These are phyloP conservation scores for Australoheros scitulus DNA, from an alignment of 2,113 vertebrate genomes.

Conservation along the genomic window DNA sequence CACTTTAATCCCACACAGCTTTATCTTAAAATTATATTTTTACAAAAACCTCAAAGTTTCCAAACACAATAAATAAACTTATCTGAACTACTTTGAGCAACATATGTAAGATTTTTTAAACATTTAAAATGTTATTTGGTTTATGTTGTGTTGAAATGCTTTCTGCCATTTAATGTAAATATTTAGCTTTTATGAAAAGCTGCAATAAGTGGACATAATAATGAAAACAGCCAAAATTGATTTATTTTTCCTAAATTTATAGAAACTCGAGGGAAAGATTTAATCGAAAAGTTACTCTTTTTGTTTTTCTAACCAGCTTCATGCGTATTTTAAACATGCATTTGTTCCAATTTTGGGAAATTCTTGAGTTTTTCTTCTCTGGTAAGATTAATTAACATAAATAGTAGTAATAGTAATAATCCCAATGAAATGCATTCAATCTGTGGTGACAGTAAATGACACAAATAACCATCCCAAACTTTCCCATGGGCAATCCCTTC, in stretches of 20 bases:
- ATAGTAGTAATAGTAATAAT: not conserved
- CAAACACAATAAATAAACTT: not conserved
- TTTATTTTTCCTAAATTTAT: too few species aligned
- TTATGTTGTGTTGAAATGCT: not conserved
- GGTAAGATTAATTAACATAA: not conserved
- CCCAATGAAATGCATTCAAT: not conserved
- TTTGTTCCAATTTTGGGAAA: not conserved
- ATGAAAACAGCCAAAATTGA: not conserved
- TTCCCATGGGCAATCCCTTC: slow-evolving; percentile 52
- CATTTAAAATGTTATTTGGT: not conserved
- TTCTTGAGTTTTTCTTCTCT: not conserved
- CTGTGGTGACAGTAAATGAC: slow-evolving; percentile 40
- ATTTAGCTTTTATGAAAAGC: not conserved
- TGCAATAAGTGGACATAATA: not conserved
- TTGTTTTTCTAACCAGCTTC: not conserved
- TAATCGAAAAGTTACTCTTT: not conserved
- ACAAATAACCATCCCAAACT: slow-evolving; percentile 38
- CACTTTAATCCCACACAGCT: not conserved
- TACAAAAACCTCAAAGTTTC: not conserved
- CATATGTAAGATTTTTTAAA: not conserved
- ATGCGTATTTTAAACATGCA: not conserved
- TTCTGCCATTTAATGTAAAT: not conserved
- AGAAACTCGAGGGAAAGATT: not conserved
- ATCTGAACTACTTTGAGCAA: not conserved
- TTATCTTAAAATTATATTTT: not conserved